A percentile compares a stretch with the other conserved stretches of the same genome.
Conservation (phyloP, 2,888 invertebrate species). For the Gandaritis pyraliata region DNA sequence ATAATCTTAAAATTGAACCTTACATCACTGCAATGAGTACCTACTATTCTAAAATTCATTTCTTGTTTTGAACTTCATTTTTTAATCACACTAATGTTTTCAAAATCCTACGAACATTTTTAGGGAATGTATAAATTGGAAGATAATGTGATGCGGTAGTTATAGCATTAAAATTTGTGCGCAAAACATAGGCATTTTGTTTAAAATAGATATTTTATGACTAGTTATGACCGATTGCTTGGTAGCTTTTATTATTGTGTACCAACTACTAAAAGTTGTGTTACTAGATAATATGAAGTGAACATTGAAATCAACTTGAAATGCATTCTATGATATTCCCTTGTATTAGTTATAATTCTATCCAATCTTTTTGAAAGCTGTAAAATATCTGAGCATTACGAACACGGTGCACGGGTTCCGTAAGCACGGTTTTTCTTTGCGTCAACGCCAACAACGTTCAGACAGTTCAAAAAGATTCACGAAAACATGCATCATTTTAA, state of each 20-base stretch:
- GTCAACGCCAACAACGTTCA: no score
- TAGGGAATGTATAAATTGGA: constrained; percentile 77
- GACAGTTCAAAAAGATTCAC: no score
- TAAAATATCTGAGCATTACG: no score
- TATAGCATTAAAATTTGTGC: constrained; percentile 70
- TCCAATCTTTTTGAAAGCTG: no score
- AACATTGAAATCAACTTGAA: constrained; percentile 15
- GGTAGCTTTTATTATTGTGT: constrained; percentile 39
- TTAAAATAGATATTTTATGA: constrained; percentile 66
- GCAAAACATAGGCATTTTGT: constrained; percentile 72
- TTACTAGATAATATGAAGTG: constrained; percentile 2
- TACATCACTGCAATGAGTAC: constrained; percentile 63
- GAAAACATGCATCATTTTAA: no score
- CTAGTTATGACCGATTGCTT: constrained; percentile 71
- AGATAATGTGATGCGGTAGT: constrained; percentile 59
- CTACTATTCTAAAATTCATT: constrained; percentile 65
- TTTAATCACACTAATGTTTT: constrained; percentile 62
- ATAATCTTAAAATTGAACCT: constrained; percentile 76
- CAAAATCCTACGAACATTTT: constrained; percentile 51
- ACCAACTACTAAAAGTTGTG: constrained; percentile 37
- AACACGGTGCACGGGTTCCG: no score
- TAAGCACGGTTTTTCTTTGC: no score
- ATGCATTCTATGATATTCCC: constrained; percentile 2
- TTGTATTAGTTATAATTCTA: constrained; percentile 8
- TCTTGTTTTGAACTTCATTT: constrained; percentile 75